Evolutionary conservation across 2,113 vertebrate genomes (phyloP), one percentile per base, ranked within the genome.

Genomic region (Passer montanus): DNA sequence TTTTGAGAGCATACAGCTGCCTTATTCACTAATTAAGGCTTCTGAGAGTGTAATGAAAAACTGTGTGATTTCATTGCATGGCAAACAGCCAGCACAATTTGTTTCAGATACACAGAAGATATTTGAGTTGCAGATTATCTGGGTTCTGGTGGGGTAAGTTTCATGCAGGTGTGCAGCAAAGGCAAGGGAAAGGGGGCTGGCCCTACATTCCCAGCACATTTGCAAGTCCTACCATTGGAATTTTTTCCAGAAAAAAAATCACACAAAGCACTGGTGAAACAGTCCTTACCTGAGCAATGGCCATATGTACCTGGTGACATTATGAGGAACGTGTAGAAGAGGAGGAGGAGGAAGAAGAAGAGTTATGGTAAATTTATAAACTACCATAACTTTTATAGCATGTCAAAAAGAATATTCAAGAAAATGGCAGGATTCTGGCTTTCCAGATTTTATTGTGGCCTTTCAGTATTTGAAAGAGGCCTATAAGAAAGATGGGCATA

Each of bases 1-100:
- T 97, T 97, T 96, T 94, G 90, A 97, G 91, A 97, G 95, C 95
- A 96, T 96, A 95, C 95, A 97, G 95, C 96, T 97, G 96, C 95
- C 95, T 97, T 94, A 93, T 97, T 96, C 94, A 90, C 90, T 96
- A 97, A 97, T 96, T 94, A 96, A 78, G 73, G 84, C 83, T 96
- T 97, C 90, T 69, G 94, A 96, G 94, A 94, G 81, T 89, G 88
- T 93, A 97, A 95, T 87, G 95, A 95, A 97, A 97, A 97, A 93
- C 66, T 72, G 56, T 83, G 84, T 31, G 55, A 88, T 95, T 96
- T 95, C 96, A 91, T 92, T 96, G 91, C 60, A 95, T 92, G 92
- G 96, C 96, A 96, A 95, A 94, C 53, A 8, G 96, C 96, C 97
- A 97, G 94, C 90, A 96, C 96, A 97, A 95, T 97, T 96, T 97